Evolutionary conservation across 2,113 vertebrate genomes (phyloP).

Genomic region (Amia ocellicauda): DNA sequence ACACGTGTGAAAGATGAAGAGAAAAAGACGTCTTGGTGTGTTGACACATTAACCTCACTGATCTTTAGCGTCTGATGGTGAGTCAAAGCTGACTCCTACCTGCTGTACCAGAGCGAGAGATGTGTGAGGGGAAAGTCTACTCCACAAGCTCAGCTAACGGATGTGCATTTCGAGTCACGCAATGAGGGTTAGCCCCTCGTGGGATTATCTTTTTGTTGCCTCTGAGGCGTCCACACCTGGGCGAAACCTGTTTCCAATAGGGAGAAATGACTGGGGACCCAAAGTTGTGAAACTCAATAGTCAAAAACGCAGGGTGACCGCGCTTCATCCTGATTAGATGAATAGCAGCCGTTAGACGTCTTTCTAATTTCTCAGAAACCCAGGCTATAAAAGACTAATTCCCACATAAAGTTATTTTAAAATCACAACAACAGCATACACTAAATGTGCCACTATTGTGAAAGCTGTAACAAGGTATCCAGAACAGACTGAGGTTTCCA

Average conservation of each 20-base stretch:
- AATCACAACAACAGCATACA: no score
- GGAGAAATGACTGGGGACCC: not conserved
- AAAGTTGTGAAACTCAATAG: not conserved
- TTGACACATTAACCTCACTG: not conserved
- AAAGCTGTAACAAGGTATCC: no score
- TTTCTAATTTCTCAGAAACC: not conserved
- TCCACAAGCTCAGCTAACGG: not conserved
- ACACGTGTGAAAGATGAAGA: not conserved
- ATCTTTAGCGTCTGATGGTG: not conserved
- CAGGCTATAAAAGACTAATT: not conserved
- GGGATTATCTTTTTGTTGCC: not conserved
- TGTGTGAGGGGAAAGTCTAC: not conserved
- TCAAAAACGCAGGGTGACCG: conserved; percentile 1
- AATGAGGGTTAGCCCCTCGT: not conserved
- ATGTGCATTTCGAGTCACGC: conserved; percentile 6
- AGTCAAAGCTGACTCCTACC: not conserved
- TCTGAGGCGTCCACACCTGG: not conserved
- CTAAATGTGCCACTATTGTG: no score
- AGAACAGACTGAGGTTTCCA: no score
- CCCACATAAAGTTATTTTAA: not conserved
- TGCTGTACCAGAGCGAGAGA: not conserved
- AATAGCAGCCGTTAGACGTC: conserved; percentile 16
- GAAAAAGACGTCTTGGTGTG: no score
- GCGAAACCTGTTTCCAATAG: not conserved
- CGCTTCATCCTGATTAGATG: conserved; percentile 18